Evolutionary conservation across 2,113 vertebrate species (phyloP), one percentile per base, ranked within the genome.

Genomic region (Caranx ignobilis): DNA sequence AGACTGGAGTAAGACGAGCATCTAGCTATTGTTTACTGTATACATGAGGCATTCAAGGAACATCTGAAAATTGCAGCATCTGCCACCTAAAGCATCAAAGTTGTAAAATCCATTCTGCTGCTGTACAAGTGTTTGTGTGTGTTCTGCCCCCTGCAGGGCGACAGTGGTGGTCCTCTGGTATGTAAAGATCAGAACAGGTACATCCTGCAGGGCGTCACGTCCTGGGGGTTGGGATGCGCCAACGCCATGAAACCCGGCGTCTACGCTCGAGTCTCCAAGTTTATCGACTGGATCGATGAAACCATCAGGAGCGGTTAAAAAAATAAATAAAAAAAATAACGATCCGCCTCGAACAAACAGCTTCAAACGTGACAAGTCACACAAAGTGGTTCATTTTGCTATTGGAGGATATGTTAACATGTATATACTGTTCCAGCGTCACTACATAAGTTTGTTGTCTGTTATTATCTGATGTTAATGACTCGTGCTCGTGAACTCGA

Each of bases 161-260:
- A 99, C 96, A 99, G 98, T 6, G 98, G 98, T 2, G 98, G 98
- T 26, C 98, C 98, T 62, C 94, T 99, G 32, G 96, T 98, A 54
- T 99, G 98, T 77, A 78, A 84, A 41, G 75, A 95, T 6, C 94
- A 97, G 86, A 96, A 95, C 75, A 96, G 41, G 66, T 99, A 95
- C 71, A 34, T 98, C 71, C 80, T 99, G 34, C 98, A 99, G 84
- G 98, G 98, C 19, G 97, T 99, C 68, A 99, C 98, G 0, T 99
- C 98, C 0, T 99, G 98, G 98, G 98, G 98, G 21, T 93, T 99
- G 63, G 98, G 98, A 50, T 99, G 98, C 59, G 98, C 97, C 18
- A 95, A 93, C 1, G 91, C 95, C 83, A 97, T 97, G 95, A 99
- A 96, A 89, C 98, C 98, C 2, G 98, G 98, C 8, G 97, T 99